Evolutionary conservation across 2,888 invertebrate genomes (phyloP).

Genomic region (Silvanus unidentatus): DNA sequence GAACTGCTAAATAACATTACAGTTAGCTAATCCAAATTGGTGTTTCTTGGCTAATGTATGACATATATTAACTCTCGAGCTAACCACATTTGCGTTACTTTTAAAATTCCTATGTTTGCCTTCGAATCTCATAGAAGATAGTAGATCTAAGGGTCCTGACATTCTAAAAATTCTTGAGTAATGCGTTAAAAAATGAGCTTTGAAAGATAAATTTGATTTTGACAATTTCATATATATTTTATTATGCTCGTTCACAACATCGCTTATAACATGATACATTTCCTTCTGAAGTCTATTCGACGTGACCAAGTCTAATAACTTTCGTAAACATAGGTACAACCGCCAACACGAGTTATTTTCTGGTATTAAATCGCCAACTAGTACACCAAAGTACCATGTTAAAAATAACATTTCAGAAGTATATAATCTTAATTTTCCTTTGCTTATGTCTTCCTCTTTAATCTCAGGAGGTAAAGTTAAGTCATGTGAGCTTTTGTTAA

Average conservation of each 20-base stretch:
- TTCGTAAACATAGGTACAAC: not conserved
- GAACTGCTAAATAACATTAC: too few relatives aligned
- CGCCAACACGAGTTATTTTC: not conserved
- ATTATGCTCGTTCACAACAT: not conserved
- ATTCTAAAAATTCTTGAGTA: constrained; percentile 1
- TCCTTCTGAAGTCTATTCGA: not conserved
- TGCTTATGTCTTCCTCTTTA: not conserved
- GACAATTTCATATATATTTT: not conserved
- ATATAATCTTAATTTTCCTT: not conserved
- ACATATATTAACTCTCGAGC: not conserved
- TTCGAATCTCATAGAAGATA: constrained; percentile 1
- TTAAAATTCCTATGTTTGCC: not conserved
- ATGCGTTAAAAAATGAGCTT: constrained; percentile 1
- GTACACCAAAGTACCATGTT: not conserved
- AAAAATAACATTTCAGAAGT: constrained; percentile 1
- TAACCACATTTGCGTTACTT: not conserved
- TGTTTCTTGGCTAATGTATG: not conserved
- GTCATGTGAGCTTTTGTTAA: not conserved
- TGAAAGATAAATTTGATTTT: constrained; percentile 1
- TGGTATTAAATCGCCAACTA: not conserved
- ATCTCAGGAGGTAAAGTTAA: not conserved
- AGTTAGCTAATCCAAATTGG: not conserved
- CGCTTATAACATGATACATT: not conserved
- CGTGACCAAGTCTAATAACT: not conserved
- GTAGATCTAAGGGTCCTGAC: not conserved